A percentile compares a stretch with the other conserved stretches of the same genome.
These are phyloP conservation scores for Blastomussa wellsi DNA, from an alignment of 92 coral and sea anemone species.

Conservation along the genomic window DNA sequence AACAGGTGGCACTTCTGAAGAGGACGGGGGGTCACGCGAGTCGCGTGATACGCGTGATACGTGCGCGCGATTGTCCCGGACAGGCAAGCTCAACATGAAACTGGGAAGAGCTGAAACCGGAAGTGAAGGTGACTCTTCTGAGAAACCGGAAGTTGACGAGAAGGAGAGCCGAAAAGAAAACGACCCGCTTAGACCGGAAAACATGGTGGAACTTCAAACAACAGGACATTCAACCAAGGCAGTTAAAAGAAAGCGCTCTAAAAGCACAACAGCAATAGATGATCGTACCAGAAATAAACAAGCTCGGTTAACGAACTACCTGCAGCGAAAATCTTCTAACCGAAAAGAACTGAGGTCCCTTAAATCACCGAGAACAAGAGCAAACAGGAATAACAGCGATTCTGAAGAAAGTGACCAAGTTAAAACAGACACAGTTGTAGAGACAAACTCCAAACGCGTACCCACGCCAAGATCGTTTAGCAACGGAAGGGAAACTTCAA, in stretches of 20 bases:
- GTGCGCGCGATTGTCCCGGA: slow-evolving; percentile 5
- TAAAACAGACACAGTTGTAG: slow-evolving; percentile 5
- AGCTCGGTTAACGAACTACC: slow-evolving; percentile 47
- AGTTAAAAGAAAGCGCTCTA: slow-evolving; percentile 30
- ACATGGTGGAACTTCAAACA: not conserved
- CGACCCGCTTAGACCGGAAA: slow-evolving; percentile 35
- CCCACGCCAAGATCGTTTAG: slow-evolving; percentile 59
- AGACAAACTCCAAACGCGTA: slow-evolving; percentile 34
- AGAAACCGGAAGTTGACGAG: slow-evolving; percentile 45
- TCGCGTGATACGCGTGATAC: slow-evolving; percentile 18
- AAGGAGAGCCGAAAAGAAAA: slow-evolving; percentile 50
- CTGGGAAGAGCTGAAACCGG: slow-evolving; percentile 16
- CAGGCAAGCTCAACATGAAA: not conserved
- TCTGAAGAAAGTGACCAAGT: slow-evolving; percentile 33
- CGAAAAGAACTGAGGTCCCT: slow-evolving; percentile 32
- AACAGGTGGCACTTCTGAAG: not conserved
- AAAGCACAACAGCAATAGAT: slow-evolving; percentile 13
- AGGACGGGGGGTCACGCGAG: not conserved
- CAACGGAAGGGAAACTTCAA: slow-evolving; percentile 39
- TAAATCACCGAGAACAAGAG: slow-evolving; percentile 19
- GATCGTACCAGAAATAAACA: slow-evolving; percentile 36
- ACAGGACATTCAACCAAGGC: not conserved
- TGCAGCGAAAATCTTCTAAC: slow-evolving; percentile 32
- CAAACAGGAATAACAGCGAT: slow-evolving; percentile 5
- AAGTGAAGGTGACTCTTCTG: slow-evolving; percentile 47